Evolutionary conservation across 1,140 invertebrate genomes (phyloP).

Genomic region (Agrilus planipennis): DNA sequence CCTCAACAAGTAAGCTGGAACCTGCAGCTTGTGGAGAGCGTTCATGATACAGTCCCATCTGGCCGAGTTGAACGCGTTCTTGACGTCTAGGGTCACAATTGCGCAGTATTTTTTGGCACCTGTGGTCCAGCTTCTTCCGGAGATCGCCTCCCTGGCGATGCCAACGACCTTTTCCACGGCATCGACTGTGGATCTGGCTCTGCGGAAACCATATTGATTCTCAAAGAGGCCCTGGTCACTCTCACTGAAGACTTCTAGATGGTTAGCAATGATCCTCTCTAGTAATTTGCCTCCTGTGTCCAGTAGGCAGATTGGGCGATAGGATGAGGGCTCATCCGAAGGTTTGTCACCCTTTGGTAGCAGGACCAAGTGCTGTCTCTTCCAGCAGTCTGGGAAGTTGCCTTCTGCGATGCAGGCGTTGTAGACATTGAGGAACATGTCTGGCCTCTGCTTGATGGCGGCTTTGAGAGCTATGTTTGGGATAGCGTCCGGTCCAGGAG

Average conservation of each 20-base stretch:
- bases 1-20: slow-evolving; percentile 1
- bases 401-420: neutral
- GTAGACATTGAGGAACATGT: neutral
- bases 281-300: neutral
- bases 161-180: slow-evolving; percentile 3
- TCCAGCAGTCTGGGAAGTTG: slow-evolving; percentile 1
- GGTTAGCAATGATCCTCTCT: slow-evolving; percentile 3
- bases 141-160: neutral
- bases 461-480: neutral
- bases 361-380: slow-evolving; percentile 1
- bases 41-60: slow-evolving; percentile 5
- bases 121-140: neutral
- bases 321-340: neutral
- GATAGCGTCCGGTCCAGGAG: neutral
- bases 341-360: slow-evolving; percentile 3
- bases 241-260: neutral
- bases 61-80: slow-evolving; percentile 15
- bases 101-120: slow-evolving; percentile 4
- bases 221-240: neutral
- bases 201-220: slow-evolving; percentile 6
- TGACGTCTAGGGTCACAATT: slow-evolving; percentile 12
- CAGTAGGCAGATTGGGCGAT: slow-evolving; percentile 4
- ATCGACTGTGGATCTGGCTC: slow-evolving; percentile 4
- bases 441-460: neutral
- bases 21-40: neutral